Percentiles rank a stretch among this genome's conserved stretches.
These are phyloP conservation scores for Calliphora vomitoria DNA, from an alignment of 2,888 invertebrate genomes.

Conservation along the genomic window DNA sequence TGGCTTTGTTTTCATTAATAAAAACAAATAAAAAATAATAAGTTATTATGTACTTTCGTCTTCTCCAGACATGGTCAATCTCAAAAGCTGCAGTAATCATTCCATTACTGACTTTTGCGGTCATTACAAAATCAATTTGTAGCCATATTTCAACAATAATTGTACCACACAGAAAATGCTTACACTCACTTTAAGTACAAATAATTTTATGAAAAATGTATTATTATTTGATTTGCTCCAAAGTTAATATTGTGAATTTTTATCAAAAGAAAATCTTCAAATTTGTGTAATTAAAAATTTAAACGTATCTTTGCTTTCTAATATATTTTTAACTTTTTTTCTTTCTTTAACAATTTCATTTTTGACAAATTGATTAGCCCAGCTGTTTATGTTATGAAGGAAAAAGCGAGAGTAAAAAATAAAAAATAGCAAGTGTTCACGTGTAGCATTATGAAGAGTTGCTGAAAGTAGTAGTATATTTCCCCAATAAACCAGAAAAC, in stretches of 20 bases:
- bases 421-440: neutral
- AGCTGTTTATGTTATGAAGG: constrained; percentile 48
- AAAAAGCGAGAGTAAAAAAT: neutral
- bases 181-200: neutral
- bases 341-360: neutral
- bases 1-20: too few species aligned
- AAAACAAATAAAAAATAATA: too few species aligned
- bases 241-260: neutral
- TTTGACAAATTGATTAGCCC: neutral
- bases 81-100: neutral
- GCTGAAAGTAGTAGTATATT: constrained; percentile 20
- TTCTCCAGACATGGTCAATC: neutral
- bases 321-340: neutral
- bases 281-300: neutral
- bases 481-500: too few species aligned
- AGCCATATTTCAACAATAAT: neutral
- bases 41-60: neutral
- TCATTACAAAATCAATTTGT: neutral
- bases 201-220: neutral
- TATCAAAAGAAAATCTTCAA: neutral
- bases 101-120: neutral
- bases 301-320: too few species aligned
- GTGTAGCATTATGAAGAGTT: constrained; percentile 3
- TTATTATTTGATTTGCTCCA: neutral
- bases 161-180: neutral